Conservation (phyloP, 1,140 invertebrate species). For the Dufourea novaeangliae region DNA sequence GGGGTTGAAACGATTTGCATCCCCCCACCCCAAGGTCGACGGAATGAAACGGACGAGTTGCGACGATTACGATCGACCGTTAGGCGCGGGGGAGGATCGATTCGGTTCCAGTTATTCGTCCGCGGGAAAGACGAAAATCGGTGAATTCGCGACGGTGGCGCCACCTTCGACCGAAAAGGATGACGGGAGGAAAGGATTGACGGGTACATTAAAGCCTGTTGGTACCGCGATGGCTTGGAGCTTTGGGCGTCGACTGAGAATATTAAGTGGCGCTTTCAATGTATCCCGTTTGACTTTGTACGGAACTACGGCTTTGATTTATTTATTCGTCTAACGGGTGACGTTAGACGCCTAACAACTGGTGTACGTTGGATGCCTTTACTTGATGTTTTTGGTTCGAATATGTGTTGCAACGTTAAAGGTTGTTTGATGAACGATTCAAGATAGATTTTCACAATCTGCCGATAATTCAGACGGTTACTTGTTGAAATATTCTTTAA, state of each 20-base stretch:
- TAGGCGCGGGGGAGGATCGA: not conserved
- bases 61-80: constrained; percentile 26
- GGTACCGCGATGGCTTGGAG: constrained; percentile 38
- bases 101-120: not conserved
- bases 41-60: not conserved
- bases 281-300: constrained; percentile 36
- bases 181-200: constrained; percentile 47
- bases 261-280: constrained; percentile 52
- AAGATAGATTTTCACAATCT: too few species aligned
- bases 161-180: constrained; percentile 1
- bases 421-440: too few species aligned
- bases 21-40: constrained; percentile 36
- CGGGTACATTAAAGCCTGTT: constrained; percentile 59
- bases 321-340: constrained; percentile 28
- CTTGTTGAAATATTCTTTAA: too few species aligned
- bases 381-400: too few species aligned
- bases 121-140: not conserved
- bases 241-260: constrained; percentile 19
- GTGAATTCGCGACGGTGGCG: constrained; percentile 1
- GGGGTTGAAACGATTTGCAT: constrained; percentile 60
- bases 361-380: too few species aligned
- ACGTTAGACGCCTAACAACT: too few species aligned
- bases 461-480: too few species aligned
- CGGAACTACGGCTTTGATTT: constrained; percentile 8
- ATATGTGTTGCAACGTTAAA: too few species aligned